These are phyloP conservation scores for Torymus auratus DNA, from an alignment of 2,888 invertebrate species.

Conservation along the genomic window DNA sequence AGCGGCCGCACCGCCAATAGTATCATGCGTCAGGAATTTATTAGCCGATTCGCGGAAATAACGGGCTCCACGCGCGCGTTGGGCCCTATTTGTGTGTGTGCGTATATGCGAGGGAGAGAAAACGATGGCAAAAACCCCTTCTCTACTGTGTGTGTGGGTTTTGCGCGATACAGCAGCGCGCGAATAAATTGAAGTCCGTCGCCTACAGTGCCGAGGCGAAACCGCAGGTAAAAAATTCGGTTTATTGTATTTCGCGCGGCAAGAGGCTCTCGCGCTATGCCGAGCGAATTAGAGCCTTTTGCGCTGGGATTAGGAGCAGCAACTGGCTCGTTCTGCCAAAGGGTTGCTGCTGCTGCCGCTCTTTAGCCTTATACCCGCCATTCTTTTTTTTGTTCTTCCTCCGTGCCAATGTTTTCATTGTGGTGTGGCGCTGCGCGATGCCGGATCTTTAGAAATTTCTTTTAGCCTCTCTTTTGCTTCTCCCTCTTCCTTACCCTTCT, in stretches of 20 bases:
- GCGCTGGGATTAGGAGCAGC: conserved; percentile 4
- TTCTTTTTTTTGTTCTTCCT: background rate
- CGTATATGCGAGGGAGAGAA: background rate
- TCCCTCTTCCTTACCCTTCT: background rate
- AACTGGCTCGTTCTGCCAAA: background rate
- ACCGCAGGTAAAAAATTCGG: conserved; percentile 30
- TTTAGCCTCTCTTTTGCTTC: background rate
- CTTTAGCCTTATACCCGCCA: background rate
- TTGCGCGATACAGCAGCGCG: background rate
- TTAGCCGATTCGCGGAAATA: conserved; percentile 54
- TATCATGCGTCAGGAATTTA: conserved; percentile 45
- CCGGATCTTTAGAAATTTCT: conserved; percentile 19
- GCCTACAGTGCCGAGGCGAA: background rate
- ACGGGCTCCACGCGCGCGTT: conserved; percentile 9
- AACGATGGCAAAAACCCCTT: conserved; percentile 3
- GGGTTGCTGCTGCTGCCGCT: background rate
- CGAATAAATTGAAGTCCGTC: conserved; percentile 27
- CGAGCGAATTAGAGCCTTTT: conserved; percentile 22
- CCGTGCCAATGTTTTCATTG: conserved; percentile 20
- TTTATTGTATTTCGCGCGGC: conserved; percentile 28
- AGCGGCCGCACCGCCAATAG: background rate
- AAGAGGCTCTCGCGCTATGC: too few species aligned
- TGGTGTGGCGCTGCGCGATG: conserved; percentile 12
- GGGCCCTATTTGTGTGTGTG: too few species aligned
- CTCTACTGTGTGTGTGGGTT: background rate